Evolutionary conservation across 2,797 vertebrate genomes (phyloP), one percentile per base, ranked within the genome.

Genomic region (Neosilurus hyrtlii): DNA sequence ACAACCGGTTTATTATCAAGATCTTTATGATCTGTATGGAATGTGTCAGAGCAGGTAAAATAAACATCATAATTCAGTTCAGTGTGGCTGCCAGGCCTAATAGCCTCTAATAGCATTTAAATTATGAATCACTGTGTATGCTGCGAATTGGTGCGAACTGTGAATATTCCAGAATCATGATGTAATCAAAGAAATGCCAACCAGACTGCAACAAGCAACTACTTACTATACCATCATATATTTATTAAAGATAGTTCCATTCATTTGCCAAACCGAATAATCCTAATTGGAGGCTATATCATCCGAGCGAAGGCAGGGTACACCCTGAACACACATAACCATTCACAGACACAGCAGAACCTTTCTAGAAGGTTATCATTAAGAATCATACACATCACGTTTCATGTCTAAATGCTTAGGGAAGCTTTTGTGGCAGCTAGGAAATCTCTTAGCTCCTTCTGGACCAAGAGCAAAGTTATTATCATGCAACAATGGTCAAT

Each of bases 391-490:
- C 57, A 74, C 54, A 9, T 14, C 22, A 16, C n/a, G 15, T n/a
- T 49, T 62, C 4, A 2, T 51, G 43, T 20, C 4, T 51, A 65
- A 52, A 52, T 20, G 14, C 74, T 56, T 20, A 11, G 4, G n/a
- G n/a, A 73, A 30, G 70, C 26, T 62, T 57, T 61, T 0, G 11
- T 76, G 74, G 22, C 22, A 18, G n/a, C 16, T n/a, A 18, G 24
- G 30, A 52, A 30, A 35, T 10, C 20, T 35, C 37, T 65, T 37
- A 51, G 68, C 68, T 26, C 67, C 37, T 54, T 72, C 51, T 56
- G 67, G 56, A 66, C 57, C 43, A 54, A 81, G 43, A 77, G 30
- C 61, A 63, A 70, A 52, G 24, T 75, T 76, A 80, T 75, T 22
- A 43, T 54, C 59, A 51, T 16, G 52, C 78, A 56, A 26, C 11